Conservation (phyloP, 1,140 invertebrate genomes). For the Ips nitidus region DNA sequence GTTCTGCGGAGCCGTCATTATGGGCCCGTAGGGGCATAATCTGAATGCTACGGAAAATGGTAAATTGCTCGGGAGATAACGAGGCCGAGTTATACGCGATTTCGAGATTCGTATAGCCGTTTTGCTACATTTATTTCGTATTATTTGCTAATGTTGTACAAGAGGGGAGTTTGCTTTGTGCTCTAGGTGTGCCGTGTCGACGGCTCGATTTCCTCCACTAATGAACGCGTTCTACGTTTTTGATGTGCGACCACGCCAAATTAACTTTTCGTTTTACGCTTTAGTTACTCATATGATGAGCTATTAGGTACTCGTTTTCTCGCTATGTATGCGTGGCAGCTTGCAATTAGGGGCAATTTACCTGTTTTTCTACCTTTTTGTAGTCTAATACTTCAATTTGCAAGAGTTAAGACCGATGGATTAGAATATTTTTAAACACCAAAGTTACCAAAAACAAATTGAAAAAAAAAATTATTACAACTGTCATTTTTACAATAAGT, state of each 20-base stretch:
- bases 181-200: slow-evolving; percentile 15
- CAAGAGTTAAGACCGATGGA: no score
- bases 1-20: slow-evolving; percentile 45
- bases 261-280: slow-evolving; percentile 1
- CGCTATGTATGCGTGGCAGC: no score
- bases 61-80: slow-evolving; percentile 53
- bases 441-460: no score
- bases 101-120: slow-evolving; percentile 32
- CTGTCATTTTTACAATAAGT: no score
- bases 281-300: background rate
- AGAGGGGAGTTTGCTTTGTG: slow-evolving; percentile 16
- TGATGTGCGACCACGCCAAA: background rate
- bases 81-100: slow-evolving; percentile 43
- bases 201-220: background rate
- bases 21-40: slow-evolving; percentile 48
- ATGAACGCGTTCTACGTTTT: background rate
- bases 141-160: slow-evolving; percentile 28
- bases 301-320: background rate
- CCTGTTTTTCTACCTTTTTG: no score
- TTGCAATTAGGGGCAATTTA: no score
- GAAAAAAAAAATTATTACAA: no score
- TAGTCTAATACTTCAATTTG: no score
- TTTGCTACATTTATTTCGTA: slow-evolving; percentile 32
- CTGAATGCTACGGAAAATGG: slow-evolving; percentile 50
- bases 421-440: no score